A percentile compares a stretch with the other conserved stretches of the same genome.
Conservation (phyloP, 2,797 vertebrate genomes). For the Tragelaphus eurycerus region DNA sequence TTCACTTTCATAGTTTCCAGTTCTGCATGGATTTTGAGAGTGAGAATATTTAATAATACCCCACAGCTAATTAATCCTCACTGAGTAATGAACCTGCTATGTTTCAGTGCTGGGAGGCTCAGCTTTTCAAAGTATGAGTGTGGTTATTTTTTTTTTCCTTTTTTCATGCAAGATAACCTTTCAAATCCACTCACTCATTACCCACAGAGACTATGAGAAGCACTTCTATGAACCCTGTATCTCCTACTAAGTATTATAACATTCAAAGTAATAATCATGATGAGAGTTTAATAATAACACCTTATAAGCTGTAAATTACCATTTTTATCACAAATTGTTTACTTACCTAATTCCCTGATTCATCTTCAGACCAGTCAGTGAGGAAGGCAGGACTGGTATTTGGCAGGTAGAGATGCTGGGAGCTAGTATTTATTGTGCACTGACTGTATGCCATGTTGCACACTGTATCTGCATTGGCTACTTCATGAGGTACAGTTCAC, state of each 20-base stretch:
- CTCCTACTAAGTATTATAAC: neutral
- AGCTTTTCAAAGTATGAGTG: conserved; percentile 56
- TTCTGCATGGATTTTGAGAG: conserved; percentile 25
- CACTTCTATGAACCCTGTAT: neutral
- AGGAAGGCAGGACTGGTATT: neutral
- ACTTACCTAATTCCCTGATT: neutral
- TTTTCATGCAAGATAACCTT: conserved; percentile 41
- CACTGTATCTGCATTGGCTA: neutral
- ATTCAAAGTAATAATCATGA: neutral
- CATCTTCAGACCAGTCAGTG: neutral
- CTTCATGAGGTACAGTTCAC: neutral
- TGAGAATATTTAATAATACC: conserved; percentile 60
- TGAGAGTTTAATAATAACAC: neutral
- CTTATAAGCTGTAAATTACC: neutral
- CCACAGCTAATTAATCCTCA: conserved; percentile 75
- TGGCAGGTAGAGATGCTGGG: neutral
- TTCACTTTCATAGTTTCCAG: conserved; percentile 40
- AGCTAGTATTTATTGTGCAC: neutral
- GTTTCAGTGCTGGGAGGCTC: conserved; percentile 33
- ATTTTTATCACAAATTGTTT: neutral
- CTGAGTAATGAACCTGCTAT: conserved; percentile 57
- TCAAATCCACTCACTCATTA: neutral
- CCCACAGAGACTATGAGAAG: neutral
- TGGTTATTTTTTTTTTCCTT: neutral
- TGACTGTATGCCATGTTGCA: neutral